Conservation (phyloP, 2,797 vertebrate genomes). For the Hyperoplus immaculatus region DNA sequence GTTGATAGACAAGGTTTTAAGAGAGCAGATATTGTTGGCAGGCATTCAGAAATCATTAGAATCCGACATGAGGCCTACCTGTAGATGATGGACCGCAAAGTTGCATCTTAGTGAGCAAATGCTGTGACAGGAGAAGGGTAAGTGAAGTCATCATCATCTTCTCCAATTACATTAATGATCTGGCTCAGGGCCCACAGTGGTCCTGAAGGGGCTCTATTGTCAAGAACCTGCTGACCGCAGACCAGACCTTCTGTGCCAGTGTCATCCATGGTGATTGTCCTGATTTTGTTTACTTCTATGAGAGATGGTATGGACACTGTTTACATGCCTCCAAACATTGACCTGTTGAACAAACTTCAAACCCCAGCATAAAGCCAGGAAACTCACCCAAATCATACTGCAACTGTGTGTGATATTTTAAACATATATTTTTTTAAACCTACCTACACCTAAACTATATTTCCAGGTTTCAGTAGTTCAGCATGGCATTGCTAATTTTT, state of each 20-base stretch:
- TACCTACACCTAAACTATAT: neutral
- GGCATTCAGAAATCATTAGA: neutral
- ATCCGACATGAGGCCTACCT: conserved; percentile 76
- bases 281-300: conserved; percentile 91
- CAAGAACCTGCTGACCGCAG: conserved; percentile 92
- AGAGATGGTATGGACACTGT: neutral
- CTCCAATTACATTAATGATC: conserved; percentile 96
- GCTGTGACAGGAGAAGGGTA: conserved; percentile 94
- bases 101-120: conserved; percentile 95
- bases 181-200: conserved; percentile 93
- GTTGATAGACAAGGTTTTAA: neutral
- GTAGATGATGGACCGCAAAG: conserved; percentile 91
- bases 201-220: conserved; percentile 92
- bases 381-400: conserved; percentile 82
- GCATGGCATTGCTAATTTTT: neutral
- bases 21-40: neutral
- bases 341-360: neutral
- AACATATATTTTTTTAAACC: neutral
- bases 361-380: neutral
- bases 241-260: conserved; percentile 94
- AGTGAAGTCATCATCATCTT: conserved; percentile 93
- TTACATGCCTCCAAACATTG: neutral
- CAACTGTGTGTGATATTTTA: too few species aligned
- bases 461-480: neutral
- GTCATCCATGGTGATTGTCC: conserved; percentile 94